Percentiles rank a stretch among this genome's conserved stretches.
phyloP scores from a whole-genome alignment of 2,888 invertebrate genomes.

The Amphipoea lucens region DNA sequence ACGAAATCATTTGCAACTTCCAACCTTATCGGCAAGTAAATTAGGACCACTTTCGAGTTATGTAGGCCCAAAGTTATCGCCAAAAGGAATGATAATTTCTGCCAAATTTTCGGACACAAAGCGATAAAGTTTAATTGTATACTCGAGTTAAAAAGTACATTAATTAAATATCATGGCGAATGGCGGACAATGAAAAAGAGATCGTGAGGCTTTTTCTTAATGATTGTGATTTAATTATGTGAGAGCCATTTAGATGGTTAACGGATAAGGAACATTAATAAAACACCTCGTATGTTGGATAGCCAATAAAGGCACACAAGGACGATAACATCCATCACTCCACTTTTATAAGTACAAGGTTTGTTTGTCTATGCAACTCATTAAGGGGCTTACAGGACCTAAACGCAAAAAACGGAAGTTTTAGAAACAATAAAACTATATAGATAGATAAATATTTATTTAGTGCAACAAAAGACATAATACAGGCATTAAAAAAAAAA shows the following conservation, averaged over 20 bases:
- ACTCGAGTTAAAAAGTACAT: constrained; percentile 69
- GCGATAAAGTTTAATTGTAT: constrained; percentile 70
- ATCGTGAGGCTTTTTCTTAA: constrained; percentile 62
- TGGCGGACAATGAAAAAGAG: constrained; percentile 66
- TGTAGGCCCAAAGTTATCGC: constrained; percentile 42
- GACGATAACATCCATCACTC: constrained; percentile 18
- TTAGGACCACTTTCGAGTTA: constrained; percentile 34
- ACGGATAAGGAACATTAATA: constrained; percentile 34
- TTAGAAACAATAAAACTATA: too few species aligned
- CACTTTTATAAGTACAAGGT: neutral
- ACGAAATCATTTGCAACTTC: constrained; percentile 35
- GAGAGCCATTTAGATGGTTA: constrained; percentile 60
- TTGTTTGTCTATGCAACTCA: neutral
- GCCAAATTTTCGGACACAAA: constrained; percentile 68
- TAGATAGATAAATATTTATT: too few species aligned
- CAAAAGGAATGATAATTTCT: constrained; percentile 65
- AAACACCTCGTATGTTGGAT: constrained; percentile 39
- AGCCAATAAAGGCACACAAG: constrained; percentile 14
- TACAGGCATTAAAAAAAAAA: too few species aligned
- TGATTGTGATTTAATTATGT: constrained; percentile 64
- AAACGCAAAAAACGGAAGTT: too few species aligned
- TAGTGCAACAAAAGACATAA: too few species aligned
- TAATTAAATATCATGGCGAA: constrained; percentile 67
- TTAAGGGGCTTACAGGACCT: too few species aligned
- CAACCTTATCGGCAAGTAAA: constrained; percentile 35